These are phyloP conservation scores for Philypnodon macrostomus DNA, from an alignment of 2,797 vertebrate species.

Conservation along the genomic window DNA sequence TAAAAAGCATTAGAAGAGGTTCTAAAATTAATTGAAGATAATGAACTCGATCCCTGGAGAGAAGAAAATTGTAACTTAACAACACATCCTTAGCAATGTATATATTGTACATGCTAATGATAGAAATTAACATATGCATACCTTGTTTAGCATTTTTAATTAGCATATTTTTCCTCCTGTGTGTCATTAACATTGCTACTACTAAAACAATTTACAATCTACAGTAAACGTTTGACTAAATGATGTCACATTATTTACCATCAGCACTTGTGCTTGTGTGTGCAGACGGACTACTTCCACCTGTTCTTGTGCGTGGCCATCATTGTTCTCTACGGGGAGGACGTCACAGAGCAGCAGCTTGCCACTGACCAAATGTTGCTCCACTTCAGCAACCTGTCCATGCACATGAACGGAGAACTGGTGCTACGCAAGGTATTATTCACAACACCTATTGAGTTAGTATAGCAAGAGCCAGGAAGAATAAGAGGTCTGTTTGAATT, in stretches of 20 bases:
- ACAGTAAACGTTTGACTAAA: neutral
- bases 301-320: slow-evolving; percentile 97
- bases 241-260: neutral
- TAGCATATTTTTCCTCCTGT: neutral
- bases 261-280: neutral
- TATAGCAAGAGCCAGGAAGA: neutral
- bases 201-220: neutral
- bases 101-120: neutral
- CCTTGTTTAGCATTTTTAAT: neutral
- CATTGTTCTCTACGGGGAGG: slow-evolving; percentile 93
- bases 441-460: neutral
- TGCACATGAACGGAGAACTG: slow-evolving; percentile 98
- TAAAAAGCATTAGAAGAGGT: too few species aligned
- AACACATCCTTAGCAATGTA: too few species aligned
- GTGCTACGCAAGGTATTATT: slow-evolving; percentile 90
- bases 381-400: slow-evolving; percentile 95
- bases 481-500: neutral
- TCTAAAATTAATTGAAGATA: neutral
- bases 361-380: slow-evolving; percentile 97
- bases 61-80: too few species aligned
- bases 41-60: neutral
- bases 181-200: neutral
- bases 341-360: slow-evolving; percentile 92
- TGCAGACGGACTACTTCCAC: slow-evolving; percentile 97
- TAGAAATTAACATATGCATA: slow-evolving; percentile 1